These are phyloP conservation scores for Tetrax tetrax DNA, from an alignment of 2,113 vertebrate genomes.

Conservation along the genomic window DNA sequence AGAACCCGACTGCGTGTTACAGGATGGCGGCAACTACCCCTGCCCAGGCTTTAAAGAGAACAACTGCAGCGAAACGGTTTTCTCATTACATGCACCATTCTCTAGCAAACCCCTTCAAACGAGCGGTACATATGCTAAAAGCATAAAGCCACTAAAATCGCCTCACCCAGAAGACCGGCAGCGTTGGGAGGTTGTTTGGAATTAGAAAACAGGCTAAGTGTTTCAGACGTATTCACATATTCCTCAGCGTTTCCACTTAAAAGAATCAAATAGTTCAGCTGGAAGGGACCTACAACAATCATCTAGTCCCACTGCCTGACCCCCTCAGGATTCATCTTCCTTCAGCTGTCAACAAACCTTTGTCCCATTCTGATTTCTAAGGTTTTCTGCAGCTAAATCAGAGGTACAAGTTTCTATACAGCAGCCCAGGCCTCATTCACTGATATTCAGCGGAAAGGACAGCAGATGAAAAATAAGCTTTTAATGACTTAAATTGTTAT, in stretches of 20 bases:
- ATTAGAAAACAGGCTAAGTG: background rate
- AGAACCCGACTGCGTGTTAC: rapidly evolving
- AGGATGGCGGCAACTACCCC: background rate
- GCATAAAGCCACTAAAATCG: background rate
- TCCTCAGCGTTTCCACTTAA: background rate
- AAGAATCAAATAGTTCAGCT: background rate
- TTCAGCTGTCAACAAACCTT: background rate
- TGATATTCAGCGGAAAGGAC: background rate
- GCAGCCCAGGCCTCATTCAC: background rate
- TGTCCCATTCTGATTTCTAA: background rate
- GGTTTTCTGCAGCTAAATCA: background rate
- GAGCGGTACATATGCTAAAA: background rate
- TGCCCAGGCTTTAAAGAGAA: too few relatives aligned
- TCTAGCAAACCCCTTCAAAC: background rate
- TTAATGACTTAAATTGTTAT: background rate
- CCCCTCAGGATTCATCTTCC: background rate
- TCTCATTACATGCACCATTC: rapidly evolving
- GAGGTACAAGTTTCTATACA: rapidly evolving
- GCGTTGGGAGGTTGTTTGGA: rapidly evolving
- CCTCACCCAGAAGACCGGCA: background rate
- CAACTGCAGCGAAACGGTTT: rapidly evolving
- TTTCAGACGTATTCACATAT: background rate
- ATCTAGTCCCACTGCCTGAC: background rate
- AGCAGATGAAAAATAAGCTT: background rate
- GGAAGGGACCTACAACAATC: background rate